Evolutionary conservation across 2,113 vertebrate species (phyloP), one percentile per base, ranked within the genome.

Genomic region (Indicator maculatus): DNA sequence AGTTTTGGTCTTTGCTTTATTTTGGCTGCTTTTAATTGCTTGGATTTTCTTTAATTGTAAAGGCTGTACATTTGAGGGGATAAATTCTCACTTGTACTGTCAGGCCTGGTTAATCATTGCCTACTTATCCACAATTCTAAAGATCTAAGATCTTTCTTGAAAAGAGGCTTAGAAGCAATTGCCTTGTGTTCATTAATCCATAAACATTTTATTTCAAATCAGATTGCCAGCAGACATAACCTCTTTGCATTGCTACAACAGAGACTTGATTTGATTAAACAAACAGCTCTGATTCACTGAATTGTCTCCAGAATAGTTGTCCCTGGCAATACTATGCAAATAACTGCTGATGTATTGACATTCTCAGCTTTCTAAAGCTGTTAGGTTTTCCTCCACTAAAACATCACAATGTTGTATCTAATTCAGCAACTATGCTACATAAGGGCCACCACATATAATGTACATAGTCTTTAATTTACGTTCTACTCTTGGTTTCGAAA

Each of bases 241-340:
- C 93, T 96, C 93, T 96, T 96, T 94, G 83, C 96, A 95, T 74
- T 97, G 93, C 93, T 93, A 95, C 94, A 98, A 97, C 90, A 93
- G 90, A 97, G 83, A 93, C 85, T 64, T 97, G 96, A 98, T 97
- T 95, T 97, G 95, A 97, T 97, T 97, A 98, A 97, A 97, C 96
- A 96, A 96, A 96, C 71, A 91, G 78, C 88, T 96, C 90, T 95
- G 95, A 97, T 97, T 97, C 89, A 82, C 59, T 95, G n/a, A 83
- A 97, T 95, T 97, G 91, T 97, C 88, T 94, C 65, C 86, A 92
- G 79, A 97, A 96, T 81, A 84, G 74, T 16, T 95, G 73, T 88
- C 83, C 87, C 83, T 91, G 72, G 96, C 84, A 96, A 93, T 90
- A 65, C 58, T 85, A 88, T 30, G 72, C 64, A 94, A 97, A 96